These are phyloP conservation scores for Ptychodera flava DNA, from an alignment of 35 echinoderm and acorn worm genomes.

Conservation along the genomic window DNA sequence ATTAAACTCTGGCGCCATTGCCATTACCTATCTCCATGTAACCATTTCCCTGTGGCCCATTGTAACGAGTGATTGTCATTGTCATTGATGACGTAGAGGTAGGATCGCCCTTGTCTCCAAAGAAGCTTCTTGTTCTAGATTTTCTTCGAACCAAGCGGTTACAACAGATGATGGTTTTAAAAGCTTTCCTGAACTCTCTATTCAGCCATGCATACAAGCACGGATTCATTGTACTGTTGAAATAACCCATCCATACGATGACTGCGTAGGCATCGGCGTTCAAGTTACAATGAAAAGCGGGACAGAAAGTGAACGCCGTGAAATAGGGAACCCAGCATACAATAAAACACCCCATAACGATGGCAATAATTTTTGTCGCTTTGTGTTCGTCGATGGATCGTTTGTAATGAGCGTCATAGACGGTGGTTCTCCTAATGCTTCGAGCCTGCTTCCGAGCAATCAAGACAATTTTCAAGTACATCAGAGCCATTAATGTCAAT, in stretches of 20 bases:
- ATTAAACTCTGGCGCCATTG: neutral
- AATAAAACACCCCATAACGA: conserved; percentile 75
- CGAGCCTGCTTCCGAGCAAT: conserved; percentile 74
- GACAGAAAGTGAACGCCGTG: conserved; percentile 55
- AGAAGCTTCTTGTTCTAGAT: neutral
- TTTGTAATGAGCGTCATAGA: neutral
- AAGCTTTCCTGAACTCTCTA: conserved; percentile 55
- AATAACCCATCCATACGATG: conserved; percentile 54
- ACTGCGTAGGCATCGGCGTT: conserved; percentile 29
- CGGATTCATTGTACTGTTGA: conserved; percentile 60
- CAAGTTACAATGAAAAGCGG: conserved; percentile 12
- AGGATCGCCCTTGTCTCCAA: neutral
- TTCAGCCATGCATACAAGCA: conserved; percentile 57
- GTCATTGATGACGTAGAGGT: neutral
- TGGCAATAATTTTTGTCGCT: conserved; percentile 62
- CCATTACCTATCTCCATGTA: neutral
- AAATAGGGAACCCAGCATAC: conserved; percentile 79
- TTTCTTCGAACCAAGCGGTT: neutral
- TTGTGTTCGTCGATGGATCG: conserved; percentile 54
- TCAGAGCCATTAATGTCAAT: conserved; percentile 52
- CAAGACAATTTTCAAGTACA: conserved; percentile 58
- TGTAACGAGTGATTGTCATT: neutral
- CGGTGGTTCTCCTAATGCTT: conserved; percentile 32
- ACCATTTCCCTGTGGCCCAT: neutral
- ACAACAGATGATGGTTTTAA: neutral